Percentiles rank a stretch among this genome's conserved stretches.
Evolutionary conservation across 2,113 vertebrate species (phyloP).

Genomic region (Junco hyemalis): DNA sequence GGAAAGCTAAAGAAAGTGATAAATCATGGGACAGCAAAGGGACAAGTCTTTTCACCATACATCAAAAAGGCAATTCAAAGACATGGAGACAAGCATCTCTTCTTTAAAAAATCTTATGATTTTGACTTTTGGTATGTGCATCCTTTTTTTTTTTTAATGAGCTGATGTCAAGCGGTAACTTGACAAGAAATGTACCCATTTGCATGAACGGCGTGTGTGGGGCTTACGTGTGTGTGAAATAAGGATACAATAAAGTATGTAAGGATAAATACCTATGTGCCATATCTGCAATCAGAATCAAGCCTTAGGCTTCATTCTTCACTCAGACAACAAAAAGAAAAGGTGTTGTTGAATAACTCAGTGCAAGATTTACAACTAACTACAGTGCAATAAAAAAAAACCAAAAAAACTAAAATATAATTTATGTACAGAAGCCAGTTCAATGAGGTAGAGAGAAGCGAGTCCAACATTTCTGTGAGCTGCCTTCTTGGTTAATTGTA

Average conservation of each 20-base stretch:
- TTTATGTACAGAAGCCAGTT: conserved; percentile 15
- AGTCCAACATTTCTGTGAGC: background rate
- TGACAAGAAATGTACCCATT: background rate
- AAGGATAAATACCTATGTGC: background rate
- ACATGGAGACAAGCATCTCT: background rate
- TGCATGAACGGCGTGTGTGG: background rate
- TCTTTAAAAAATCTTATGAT: background rate
- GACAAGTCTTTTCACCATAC: background rate
- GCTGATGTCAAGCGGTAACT: background rate
- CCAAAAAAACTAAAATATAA: background rate
- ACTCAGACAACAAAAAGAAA: background rate
- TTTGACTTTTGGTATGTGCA: background rate
- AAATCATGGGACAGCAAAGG: background rate
- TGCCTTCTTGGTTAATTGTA: background rate
- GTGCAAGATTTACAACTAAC: conserved; percentile 39
- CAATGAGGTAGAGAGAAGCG: conserved; percentile 10
- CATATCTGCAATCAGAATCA: conserved; percentile 43
- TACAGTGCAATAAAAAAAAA: background rate
- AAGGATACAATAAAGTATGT: background rate
- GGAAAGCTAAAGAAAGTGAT: background rate
- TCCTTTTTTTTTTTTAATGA: background rate
- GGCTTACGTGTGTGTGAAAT: background rate
- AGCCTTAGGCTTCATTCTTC: conserved; percentile 40
- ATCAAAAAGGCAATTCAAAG: background rate
- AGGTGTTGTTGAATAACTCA: conserved; percentile 8